Evolutionary conservation across 2,888 invertebrate species (phyloP), one percentile per base, ranked within the genome.

Genomic region (Blastobasis adustella): DNA sequence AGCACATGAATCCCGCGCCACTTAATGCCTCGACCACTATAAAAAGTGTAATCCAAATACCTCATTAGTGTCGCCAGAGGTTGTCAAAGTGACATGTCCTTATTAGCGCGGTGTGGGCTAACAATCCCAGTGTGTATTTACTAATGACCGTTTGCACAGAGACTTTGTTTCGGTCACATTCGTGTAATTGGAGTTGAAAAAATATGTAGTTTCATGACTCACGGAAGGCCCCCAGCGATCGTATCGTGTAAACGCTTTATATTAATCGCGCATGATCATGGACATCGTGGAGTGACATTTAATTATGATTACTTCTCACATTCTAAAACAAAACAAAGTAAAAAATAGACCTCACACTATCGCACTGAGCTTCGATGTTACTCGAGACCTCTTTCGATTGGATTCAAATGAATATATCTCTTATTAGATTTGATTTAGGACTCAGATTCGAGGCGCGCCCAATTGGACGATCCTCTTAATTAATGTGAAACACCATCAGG

Each of bases 201-300:
- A 82, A 82, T 81, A 77, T 65, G 69, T 76, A 75, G 79, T 82
- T 76, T 73, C 67, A 66, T 69, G 72, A 71, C 79, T 77, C 83
- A 82, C 83, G 80, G 76, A 76, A 77, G 70, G 67, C 65, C 45
- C 45, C 60, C 59, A 62, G 64, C 73, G 79, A 85, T 83, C 69
- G 72, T 82, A 82, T 85, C 81, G 71, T 78, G 73, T 82, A 77
- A 79, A 81, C 71, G 69, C 79, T 78, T 78, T 74, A 76, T 71
- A 75, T 76, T 79, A 82, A 83, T 79, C 77, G 73, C 67, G 65
- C 67, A 57, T 74, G 72, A 69, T 73, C 73, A 66, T 66, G 62
- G 63, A 69, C 71, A 74, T 77, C 76, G 82, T 85, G 76, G 66
- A 70, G 73, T 75, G 76, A 77, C 79, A 76, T 78, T 82, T 81